Conservation (phyloP, 2,888 invertebrate species). For the Hemistola chrysoprasaria region DNA sequence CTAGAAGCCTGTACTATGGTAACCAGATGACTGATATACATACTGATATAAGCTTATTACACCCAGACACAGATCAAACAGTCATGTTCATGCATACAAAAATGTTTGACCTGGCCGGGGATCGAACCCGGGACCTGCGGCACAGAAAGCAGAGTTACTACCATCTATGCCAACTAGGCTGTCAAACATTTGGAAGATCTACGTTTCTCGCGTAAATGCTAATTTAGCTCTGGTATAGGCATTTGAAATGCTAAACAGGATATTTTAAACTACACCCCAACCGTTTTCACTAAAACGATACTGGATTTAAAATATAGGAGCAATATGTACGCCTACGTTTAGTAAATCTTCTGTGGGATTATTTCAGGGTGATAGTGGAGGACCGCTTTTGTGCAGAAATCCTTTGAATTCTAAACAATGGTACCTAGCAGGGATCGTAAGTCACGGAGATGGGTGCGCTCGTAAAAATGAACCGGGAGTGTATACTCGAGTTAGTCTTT, state of each 20-base stretch:
- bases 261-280: not conserved
- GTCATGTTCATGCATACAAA: too few species aligned
- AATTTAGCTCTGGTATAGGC: not conserved
- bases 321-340: slow-evolving; percentile 1
- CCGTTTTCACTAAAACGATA: not conserved
- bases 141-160: too few species aligned
- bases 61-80: too few species aligned
- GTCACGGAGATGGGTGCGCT: slow-evolving; percentile 94
- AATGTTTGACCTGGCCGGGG: too few species aligned
- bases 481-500: slow-evolving; percentile 90
- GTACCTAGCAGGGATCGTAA: slow-evolving; percentile 92
- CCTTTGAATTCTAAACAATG: slow-evolving; percentile 85
- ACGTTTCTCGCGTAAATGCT: too few species aligned
- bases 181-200: too few species aligned
- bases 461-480: slow-evolving; percentile 90
- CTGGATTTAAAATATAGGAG: slow-evolving; percentile 1
- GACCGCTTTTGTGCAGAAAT: slow-evolving; percentile 91
- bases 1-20: too few species aligned
- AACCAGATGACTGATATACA: too few species aligned
- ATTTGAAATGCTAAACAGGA: too few species aligned
- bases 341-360: slow-evolving; percentile 21
- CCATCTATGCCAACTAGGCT: too few species aligned
- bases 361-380: slow-evolving; percentile 89
- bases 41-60: too few species aligned
- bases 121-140: too few species aligned